These are phyloP conservation scores for Dermolepida albohirtum DNA, from an alignment of 2,888 invertebrate genomes.

Conservation along the genomic window DNA sequence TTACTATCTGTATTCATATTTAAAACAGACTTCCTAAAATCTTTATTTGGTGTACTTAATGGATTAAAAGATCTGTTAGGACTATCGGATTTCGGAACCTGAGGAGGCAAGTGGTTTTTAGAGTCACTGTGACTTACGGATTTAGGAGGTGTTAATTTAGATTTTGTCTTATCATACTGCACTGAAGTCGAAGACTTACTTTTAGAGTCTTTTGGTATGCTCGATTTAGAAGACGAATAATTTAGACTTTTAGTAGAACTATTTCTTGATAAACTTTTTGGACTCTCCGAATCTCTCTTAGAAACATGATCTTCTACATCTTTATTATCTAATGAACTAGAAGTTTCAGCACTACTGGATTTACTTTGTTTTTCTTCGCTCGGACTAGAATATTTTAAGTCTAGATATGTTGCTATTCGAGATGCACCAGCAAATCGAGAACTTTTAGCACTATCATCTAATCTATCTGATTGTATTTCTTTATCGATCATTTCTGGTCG, in stretches of 20 bases:
- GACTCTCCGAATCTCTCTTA: slow-evolving; percentile 53
- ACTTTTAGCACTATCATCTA: slow-evolving; percentile 76
- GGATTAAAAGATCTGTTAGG: slow-evolving; percentile 60
- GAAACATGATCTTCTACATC: slow-evolving; percentile 50
- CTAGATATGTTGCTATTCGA: slow-evolving; percentile 69
- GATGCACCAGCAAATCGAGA: slow-evolving; percentile 75
- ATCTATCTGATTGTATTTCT: slow-evolving; percentile 79
- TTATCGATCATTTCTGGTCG: slow-evolving; percentile 73
- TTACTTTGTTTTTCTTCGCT: slow-evolving; percentile 45
- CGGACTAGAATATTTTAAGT: slow-evolving; percentile 65
- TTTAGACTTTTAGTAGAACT: slow-evolving; percentile 65
- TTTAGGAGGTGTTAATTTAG: slow-evolving; percentile 52
- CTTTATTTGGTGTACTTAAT: slow-evolving; percentile 73
- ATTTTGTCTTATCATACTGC: slow-evolving; percentile 48
- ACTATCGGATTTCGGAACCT: slow-evolving; percentile 65
- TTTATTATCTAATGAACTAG: slow-evolving; percentile 68
- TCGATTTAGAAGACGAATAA: slow-evolving; percentile 54
- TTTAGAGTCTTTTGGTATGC: slow-evolving; percentile 47
- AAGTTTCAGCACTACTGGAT: slow-evolving; percentile 61
- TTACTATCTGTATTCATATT: slow-evolving; percentile 71
- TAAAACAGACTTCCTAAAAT: slow-evolving; percentile 79
- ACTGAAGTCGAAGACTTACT: slow-evolving; percentile 47
- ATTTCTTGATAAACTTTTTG: slow-evolving; percentile 63
- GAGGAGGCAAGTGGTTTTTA: slow-evolving; percentile 62
- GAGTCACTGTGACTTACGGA: slow-evolving; percentile 54